Evolutionary conservation across 2,113 vertebrate genomes (phyloP), one percentile per base, ranked within the genome.

Genomic region (Oplegnathus fasciatus): DNA sequence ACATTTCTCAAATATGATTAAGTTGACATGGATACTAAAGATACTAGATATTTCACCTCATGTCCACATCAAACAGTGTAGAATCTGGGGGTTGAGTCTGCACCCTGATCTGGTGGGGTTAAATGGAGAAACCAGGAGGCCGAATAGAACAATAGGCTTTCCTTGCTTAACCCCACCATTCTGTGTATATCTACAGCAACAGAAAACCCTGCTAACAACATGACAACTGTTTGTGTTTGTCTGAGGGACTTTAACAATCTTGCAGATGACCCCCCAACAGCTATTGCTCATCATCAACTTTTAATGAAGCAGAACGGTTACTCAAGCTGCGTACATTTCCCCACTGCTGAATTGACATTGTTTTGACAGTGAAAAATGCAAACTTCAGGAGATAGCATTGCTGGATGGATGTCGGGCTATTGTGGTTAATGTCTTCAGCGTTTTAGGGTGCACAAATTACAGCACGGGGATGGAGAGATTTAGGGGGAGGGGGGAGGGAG

Each of bases 221-320:
- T 72, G 30, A 67, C 32, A 76, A 81, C 44, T 34, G 75, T 71
- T 75, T 78, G 52, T 70, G 18, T 82, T 88, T 26, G 37, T 85
- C 69, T 55, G 17, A 79, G 60, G 57, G 46, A 46, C 79, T 84
- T 74, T 66, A 83, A 75, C 83, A 76, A 42, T 75, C 64, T 78
- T 13, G 22, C 61, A 57, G 50, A 61, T 64, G 50, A 65, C n/a
- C 32, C 78, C 76, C 32, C 78, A 62, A 37, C 74, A 83, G 78
- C 83, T 57, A 57, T 70, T 30, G 40, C 79, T 89, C 67, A 86
- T 85, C 86, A 82, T 91, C 85, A 74, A 66, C 79, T 80, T 85
- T 85, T 87, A 89, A 91, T 91, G 84, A 71, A 80, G 85, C 71
- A 22, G 78, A 86, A 70, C 48, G 17, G 54, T 73, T 89, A 57